Base-by-base conservation (phyloP, 2,888 invertebrate genomes). In the Cryptosula pallasiana region DNA sequence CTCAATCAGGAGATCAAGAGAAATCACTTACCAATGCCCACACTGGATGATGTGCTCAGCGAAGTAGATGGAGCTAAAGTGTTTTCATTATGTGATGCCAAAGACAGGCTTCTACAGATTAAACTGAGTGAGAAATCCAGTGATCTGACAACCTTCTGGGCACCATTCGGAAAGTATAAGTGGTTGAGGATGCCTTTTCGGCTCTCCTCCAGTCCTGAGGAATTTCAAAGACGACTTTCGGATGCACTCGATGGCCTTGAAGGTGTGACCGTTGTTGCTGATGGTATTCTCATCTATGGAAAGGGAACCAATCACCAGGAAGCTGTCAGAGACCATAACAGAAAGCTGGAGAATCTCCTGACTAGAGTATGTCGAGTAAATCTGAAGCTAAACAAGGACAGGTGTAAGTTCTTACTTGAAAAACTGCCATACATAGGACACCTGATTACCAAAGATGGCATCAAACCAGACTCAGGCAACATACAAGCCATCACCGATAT, bases 151-250 rank as follows among this genome's bases (percentile, higher is more conserved):
- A n/a, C n/a, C n/a, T n/a, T n/a, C n/a, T n/a, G 55, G 25, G n/a
- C n/a, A 73, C n/a, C 72, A 2, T 73, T 72, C 9, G 45, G 45
- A 9, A 35, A 71, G 73, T 71, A 71, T 63, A 69, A 35, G 16
- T 71, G 20, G n/a, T 3, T 71, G 5, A 35, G 71, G n/a, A 5
- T 73, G 36, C 73, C 69, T 27, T 54, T 45, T 45, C 69, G 71
- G 1, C 29, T 73, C 16, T 35, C 45, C 13, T 58, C 36, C 9
- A 71, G 69, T 25, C 58, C 69, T 54, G 73, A 73, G 1, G 73
- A 73, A n/a, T n/a, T n/a, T n/a, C n/a, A n/a, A n/a, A n/a, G n/a
- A n/a, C n/a, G n/a, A n/a, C n/a, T n/a, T n/a, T 45, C 45, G 9
- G 45, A 45, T 45, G 45, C 45, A 5, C 45, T 45, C 9, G 45